Evolutionary conservation across 92 coral and sea anemone species (phyloP).

Genomic region (Porites divaricata): DNA sequence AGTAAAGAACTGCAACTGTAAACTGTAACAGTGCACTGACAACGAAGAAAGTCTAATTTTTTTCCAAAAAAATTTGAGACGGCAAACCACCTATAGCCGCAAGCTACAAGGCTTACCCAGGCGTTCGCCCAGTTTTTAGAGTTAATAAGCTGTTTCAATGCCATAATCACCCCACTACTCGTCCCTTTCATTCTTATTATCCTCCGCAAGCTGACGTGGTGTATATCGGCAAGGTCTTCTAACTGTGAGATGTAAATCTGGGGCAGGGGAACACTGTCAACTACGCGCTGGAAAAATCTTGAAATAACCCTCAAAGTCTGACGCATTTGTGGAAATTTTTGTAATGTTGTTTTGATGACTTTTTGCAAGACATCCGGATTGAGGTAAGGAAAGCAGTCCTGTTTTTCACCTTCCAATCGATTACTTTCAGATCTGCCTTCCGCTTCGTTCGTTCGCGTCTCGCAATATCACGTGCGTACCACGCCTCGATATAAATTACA

Average conservation of each 20-base stretch:
- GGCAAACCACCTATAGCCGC: constrained; percentile 39
- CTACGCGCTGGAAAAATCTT: constrained; percentile 44
- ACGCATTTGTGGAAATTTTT: constrained; percentile 47
- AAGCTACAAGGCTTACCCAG: constrained; percentile 26
- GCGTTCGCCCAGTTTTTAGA: constrained; percentile 41
- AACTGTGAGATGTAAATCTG: constrained; percentile 48
- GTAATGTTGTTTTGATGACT: constrained; percentile 34
- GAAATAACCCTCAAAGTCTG: constrained; percentile 56
- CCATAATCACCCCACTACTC: constrained; percentile 28
- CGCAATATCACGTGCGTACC: too few relatives aligned
- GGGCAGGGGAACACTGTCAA: constrained; percentile 47
- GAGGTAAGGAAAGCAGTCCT: constrained; percentile 21
- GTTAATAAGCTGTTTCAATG: constrained; percentile 32
- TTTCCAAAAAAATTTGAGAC: background rate
- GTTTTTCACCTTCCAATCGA: too few relatives aligned
- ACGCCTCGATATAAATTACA: too few relatives aligned
- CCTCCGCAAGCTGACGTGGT: constrained; percentile 40
- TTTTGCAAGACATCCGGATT: constrained; percentile 33
- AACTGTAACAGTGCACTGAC: too few relatives aligned
- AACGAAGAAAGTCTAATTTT: too few relatives aligned
- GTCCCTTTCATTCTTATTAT: constrained; percentile 51
- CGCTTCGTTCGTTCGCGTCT: too few relatives aligned
- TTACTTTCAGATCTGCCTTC: too few relatives aligned
- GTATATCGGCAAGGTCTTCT: constrained; percentile 35
- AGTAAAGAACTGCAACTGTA: too few relatives aligned